These are phyloP conservation scores for Drosophila chauvacae DNA, from an alignment of 1,140 invertebrate species.

Conservation along the genomic window DNA sequence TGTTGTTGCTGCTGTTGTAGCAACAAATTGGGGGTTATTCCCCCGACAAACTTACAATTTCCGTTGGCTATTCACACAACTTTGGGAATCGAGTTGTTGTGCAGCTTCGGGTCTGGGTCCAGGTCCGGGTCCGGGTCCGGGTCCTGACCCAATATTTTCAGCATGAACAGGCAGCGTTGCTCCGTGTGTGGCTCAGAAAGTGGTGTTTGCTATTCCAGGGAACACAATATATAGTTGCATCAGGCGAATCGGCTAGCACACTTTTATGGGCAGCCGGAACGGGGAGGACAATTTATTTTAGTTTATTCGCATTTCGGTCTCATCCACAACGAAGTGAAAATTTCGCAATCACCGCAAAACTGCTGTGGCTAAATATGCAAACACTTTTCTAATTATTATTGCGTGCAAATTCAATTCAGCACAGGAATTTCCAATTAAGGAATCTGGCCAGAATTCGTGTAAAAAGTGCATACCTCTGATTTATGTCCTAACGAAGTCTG, in stretches of 20 bases:
- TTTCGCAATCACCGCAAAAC: slow-evolving; percentile 25
- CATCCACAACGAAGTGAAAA: slow-evolving; percentile 1
- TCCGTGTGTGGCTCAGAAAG: slow-evolving; percentile 31
- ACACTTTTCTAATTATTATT: slow-evolving; percentile 34
- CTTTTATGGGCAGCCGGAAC: slow-evolving; percentile 40
- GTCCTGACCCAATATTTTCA: slow-evolving; percentile 50
- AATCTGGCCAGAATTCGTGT: neutral
- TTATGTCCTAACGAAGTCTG: slow-evolving; percentile 1
- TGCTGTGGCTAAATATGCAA: slow-evolving; percentile 23
- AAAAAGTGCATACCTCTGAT: neutral
- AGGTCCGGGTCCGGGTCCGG: neutral
- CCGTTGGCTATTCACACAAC: slow-evolving; percentile 61
- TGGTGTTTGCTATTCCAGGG: neutral
- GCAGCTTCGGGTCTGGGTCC: neutral
- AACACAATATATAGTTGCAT: slow-evolving; percentile 9
- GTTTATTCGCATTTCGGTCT: slow-evolving; percentile 8
- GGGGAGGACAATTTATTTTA: slow-evolving; percentile 36
- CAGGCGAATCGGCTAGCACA: slow-evolving; percentile 29
- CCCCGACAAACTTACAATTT: slow-evolving; percentile 60
- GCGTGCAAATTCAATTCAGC: slow-evolving; percentile 29
- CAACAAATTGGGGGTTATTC: slow-evolving; percentile 60
- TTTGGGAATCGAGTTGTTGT: slow-evolving; percentile 40
- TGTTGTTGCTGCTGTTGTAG: slow-evolving; percentile 26
- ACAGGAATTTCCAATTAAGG: slow-evolving; percentile 30
- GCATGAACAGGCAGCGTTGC: slow-evolving; percentile 32